Percentiles rank a stretch among this genome's conserved stretches.
Evolutionary conservation across 2,797 vertebrate genomes (phyloP).

Genomic region (Pangasius krempfi): DNA sequence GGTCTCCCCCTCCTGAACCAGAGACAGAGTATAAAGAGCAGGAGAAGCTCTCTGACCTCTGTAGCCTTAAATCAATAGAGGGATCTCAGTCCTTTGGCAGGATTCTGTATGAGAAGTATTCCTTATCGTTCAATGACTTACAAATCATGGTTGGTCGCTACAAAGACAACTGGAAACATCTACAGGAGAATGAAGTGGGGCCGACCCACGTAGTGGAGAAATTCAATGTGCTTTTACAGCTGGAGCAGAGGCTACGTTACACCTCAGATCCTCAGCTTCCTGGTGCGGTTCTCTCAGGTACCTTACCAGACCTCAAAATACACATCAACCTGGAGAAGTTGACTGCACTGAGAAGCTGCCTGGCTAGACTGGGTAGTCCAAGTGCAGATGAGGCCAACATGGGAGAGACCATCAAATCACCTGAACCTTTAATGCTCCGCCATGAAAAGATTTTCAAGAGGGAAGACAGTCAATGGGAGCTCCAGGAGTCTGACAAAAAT

Average conservation of each 20-base stretch:
- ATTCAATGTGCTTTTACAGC: slow-evolving; percentile 91
- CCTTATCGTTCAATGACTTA: slow-evolving; percentile 91
- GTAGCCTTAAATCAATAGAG: slow-evolving; percentile 75
- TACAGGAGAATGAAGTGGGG: slow-evolving; percentile 92
- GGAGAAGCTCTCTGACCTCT: slow-evolving; percentile 63
- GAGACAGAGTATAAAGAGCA: slow-evolving; percentile 66
- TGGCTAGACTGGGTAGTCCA: slow-evolving; percentile 78
- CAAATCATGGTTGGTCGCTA: slow-evolving; percentile 97
- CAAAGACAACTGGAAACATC: slow-evolving; percentile 96
- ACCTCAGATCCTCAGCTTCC: slow-evolving; percentile 97
- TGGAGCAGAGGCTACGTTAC: slow-evolving; percentile 93
- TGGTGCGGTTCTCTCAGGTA: slow-evolving; percentile 91
- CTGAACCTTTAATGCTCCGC: slow-evolving; percentile 78
- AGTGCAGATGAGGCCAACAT: slow-evolving; percentile 56
- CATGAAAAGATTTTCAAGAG: slow-evolving; percentile 88
- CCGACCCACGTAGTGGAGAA: slow-evolving; percentile 97
- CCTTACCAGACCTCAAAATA: slow-evolving; percentile 92
- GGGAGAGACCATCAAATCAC: slow-evolving; percentile 61
- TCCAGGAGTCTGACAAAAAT: slow-evolving; percentile 89
- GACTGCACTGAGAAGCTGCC: slow-evolving; percentile 87
- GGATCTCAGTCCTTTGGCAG: slow-evolving; percentile 81
- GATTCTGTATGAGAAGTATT: slow-evolving; percentile 93
- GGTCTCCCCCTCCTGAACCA: slow-evolving; percentile 83
- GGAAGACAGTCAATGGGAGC: slow-evolving; percentile 82
- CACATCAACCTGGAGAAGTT: slow-evolving; percentile 98